Evolutionary conservation across 2,797 vertebrate species (phyloP), one percentile per base, ranked within the genome.

Genomic region (Prunella strophiata): DNA sequence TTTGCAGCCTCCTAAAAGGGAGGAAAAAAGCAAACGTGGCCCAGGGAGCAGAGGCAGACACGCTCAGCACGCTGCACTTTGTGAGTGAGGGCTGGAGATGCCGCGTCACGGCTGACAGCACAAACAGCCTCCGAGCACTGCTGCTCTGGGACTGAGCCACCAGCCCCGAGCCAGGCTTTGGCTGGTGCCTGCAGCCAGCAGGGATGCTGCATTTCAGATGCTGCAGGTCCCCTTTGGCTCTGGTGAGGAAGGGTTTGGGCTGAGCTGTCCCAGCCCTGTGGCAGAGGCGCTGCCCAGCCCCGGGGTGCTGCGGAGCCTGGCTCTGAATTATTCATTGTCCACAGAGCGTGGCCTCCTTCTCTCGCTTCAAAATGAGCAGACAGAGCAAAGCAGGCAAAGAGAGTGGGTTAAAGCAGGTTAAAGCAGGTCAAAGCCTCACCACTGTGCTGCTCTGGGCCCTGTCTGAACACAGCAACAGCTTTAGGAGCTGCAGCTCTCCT

Each of bases 291-390:
- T 93, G 87, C 78, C 91, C 93, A 83, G 83, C 58, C 55, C 65
- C 1, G 4, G 45, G 91, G 57, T 27, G 79, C 88, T 84, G 82
- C 3, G 0, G 91, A 92, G 84, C 61, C 89, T 40, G 87, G 73
- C 81, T 74, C 72, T 91, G 97, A 98, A 98, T 98, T 98, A 98
- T 98, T 98, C 97, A 98, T 93, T 4, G 73, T 87, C 97, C 96
- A 96, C 94, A 71, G 95, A 96, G 97, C 96, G 79, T 92, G 89
- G 94, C 76, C 79, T 93, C 93, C 97, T 97, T 96, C 84, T 96
- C 96, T 96, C 85, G 18, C 97, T 97, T 95, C 51, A 70, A 20
- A 91, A 90, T 1, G 1, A 75, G 88, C 84, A 68, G 89, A 48
- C 4, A 65, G 86, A 90, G 79, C 45, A 70, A 67, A 94, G 82